Conservation (phyloP, 1,140 invertebrate genomes). For the Ips typographus region DNA sequence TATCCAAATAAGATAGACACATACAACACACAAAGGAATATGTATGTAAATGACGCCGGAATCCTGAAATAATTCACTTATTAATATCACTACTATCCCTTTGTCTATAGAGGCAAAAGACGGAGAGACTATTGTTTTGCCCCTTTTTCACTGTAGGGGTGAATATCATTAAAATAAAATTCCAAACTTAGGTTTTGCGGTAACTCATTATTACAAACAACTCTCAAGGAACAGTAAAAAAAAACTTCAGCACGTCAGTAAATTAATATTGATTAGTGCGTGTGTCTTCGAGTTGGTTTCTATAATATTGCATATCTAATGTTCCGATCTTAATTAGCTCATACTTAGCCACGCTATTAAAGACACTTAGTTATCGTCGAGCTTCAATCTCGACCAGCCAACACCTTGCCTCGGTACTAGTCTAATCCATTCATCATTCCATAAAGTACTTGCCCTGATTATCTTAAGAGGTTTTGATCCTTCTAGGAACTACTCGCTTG, state of each 20-base stretch:
- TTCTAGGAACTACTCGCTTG: background rate
- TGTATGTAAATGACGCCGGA: background rate
- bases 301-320: constrained; percentile 44
- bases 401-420: background rate
- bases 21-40: background rate
- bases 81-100: constrained; percentile 7
- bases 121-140: background rate
- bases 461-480: background rate
- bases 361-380: constrained; percentile 47
- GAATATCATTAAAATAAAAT: background rate
- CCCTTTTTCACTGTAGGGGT: background rate
- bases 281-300: constrained; percentile 30
- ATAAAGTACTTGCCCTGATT: background rate
- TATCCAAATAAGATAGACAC: constrained; percentile 12
- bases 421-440: constrained; percentile 2
- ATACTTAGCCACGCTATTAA: constrained; percentile 46
- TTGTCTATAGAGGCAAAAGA: constrained; percentile 7
- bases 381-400: constrained; percentile 8
- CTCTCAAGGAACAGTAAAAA: constrained; percentile 13
- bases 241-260: constrained; percentile 28
- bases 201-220: constrained; percentile 29
- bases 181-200: background rate
- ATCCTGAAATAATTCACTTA: constrained; percentile 15
- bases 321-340: constrained; percentile 48
- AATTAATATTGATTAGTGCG: constrained; percentile 35